Conservation (phyloP, 2,113 vertebrate species). For the Nesoenas mayeri region DNA sequence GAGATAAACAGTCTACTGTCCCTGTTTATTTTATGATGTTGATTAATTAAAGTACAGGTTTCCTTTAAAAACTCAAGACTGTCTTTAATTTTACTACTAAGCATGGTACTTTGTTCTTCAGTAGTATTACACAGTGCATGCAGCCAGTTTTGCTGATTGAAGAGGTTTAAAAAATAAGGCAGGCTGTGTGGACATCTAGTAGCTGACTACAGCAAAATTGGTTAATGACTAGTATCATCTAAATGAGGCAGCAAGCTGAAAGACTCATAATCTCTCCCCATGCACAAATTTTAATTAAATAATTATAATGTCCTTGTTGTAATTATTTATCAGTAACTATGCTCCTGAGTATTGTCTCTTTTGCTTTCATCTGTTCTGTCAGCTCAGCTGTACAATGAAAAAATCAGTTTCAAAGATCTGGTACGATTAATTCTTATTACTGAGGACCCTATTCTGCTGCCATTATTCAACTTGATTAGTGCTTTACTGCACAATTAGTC, state of each 20-base stretch:
- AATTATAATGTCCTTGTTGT: slow-evolving; percentile 77
- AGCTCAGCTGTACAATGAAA: slow-evolving; percentile 64
- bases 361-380: slow-evolving; percentile 70
- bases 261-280: slow-evolving; percentile 79
- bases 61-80: slow-evolving; percentile 32
- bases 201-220: slow-evolving; percentile 76
- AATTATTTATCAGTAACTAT: slow-evolving; percentile 82
- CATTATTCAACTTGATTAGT: slow-evolving; percentile 54
- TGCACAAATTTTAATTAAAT: slow-evolving; percentile 82
- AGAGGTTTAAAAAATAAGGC: slow-evolving; percentile 70
- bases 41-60: slow-evolving; percentile 53
- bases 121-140: slow-evolving; percentile 41
- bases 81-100: slow-evolving; percentile 25
- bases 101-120: slow-evolving; percentile 22
- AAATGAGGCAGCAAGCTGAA: slow-evolving; percentile 78
- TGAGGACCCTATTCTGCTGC: slow-evolving; percentile 43
- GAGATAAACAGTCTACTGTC: slow-evolving; percentile 29
- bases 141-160: slow-evolving; percentile 75
- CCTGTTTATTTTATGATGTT: slow-evolving; percentile 42
- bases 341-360: slow-evolving; percentile 76
- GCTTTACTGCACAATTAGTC: slow-evolving; percentile 37
- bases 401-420: slow-evolving; percentile 43
- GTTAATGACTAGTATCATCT: slow-evolving; percentile 79
- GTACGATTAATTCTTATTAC: slow-evolving; percentile 66
- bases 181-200: slow-evolving; percentile 60